Evolutionary conservation across 2,797 vertebrate genomes (phyloP).

Genomic region (Bucorvus abyssinicus): DNA sequence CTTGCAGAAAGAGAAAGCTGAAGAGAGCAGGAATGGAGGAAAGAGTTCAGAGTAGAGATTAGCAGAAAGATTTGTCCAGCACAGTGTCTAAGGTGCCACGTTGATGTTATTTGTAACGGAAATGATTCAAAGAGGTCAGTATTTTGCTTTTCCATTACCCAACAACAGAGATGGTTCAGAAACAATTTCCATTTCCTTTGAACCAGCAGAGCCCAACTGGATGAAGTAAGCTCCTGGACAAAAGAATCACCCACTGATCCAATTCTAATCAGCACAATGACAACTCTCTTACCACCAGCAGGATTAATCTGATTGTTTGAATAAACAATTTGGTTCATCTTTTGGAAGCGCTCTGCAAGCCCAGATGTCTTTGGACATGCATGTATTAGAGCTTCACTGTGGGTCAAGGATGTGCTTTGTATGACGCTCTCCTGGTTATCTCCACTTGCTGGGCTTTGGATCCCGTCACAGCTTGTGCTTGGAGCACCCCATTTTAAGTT

Average conservation of each 20-base stretch:
- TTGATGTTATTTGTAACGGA: background rate
- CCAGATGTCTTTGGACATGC: background rate
- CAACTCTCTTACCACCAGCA: constrained; percentile 11
- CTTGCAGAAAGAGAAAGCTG: background rate
- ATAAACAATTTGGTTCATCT: constrained; percentile 7
- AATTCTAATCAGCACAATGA: constrained; percentile 19
- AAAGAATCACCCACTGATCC: constrained; percentile 14
- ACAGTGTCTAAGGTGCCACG: background rate
- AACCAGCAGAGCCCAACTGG: background rate
- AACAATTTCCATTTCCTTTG: background rate
- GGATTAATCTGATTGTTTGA: constrained; percentile 23
- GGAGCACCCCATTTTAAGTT: background rate
- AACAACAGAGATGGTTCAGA: background rate
- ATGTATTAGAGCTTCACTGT: background rate
- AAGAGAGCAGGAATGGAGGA: background rate
- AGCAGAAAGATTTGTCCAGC: background rate
- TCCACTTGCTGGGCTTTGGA: background rate
- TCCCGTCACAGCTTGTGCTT: background rate
- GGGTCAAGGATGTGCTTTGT: background rate
- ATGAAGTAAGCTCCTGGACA: constrained; percentile 2
- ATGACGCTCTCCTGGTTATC: background rate
- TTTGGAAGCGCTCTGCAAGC: background rate
- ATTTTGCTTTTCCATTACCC: background rate
- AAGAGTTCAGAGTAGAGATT: background rate
- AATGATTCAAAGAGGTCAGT: background rate